These are phyloP conservation scores for Petrolisthes manimaculis DNA, from an alignment of 2,888 invertebrate genomes.

Conservation along the genomic window DNA sequence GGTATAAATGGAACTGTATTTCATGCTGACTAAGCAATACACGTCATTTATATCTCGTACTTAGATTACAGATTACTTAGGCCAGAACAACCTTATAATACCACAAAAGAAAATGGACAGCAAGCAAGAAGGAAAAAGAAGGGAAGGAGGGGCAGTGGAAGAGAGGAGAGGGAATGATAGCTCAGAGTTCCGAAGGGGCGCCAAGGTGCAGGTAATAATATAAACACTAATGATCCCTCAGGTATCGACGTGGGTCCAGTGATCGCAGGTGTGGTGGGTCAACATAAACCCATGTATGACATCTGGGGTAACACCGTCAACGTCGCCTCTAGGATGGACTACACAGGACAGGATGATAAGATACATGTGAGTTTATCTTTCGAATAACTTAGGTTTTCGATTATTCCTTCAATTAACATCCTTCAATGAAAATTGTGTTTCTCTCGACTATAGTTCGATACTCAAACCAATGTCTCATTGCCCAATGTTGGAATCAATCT, in stretches of 20 bases:
- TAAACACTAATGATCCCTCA: slow-evolving; percentile 69
- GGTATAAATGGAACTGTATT: no score
- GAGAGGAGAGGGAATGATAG: background rate
- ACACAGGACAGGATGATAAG: slow-evolving; percentile 83
- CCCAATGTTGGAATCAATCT: background rate
- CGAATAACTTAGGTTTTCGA: background rate
- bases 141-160: background rate
- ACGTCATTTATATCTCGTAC: no score
- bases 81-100: no score
- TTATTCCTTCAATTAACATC: no score
- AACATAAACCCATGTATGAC: slow-evolving; percentile 93
- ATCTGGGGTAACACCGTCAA: slow-evolving; percentile 98
- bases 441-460: no score
- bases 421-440: no score
- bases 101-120: background rate
- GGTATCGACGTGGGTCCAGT: slow-evolving; percentile 92
- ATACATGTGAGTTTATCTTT: slow-evolving; percentile 76
- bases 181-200: background rate
- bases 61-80: no score
- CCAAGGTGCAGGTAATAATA: background rate
- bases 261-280: slow-evolving; percentile 94
- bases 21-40: no score
- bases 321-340: slow-evolving; percentile 96
- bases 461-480: background rate
- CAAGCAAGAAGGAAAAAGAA: background rate